phyloP scores from a whole-genome alignment of 1,140 invertebrate genomes.

The Hylaeus anthracinus region DNA sequence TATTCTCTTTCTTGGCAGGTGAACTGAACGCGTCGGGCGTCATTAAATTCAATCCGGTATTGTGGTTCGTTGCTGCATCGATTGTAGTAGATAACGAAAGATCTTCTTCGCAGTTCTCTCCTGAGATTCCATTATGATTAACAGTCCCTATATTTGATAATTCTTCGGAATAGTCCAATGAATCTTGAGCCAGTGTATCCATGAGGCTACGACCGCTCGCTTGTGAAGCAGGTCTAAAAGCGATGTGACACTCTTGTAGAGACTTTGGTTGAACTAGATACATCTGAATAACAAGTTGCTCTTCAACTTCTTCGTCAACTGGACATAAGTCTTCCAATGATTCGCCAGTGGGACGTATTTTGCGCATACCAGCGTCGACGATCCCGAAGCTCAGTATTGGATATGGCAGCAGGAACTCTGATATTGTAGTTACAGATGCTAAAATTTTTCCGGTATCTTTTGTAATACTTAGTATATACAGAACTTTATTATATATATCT shows the following conservation, averaged over 20 bases:
- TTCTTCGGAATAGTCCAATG: slow-evolving; percentile 74
- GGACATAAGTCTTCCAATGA: slow-evolving; percentile 77
- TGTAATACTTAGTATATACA: slow-evolving; percentile 89
- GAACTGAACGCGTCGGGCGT: slow-evolving; percentile 94
- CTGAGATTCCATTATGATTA: slow-evolving; percentile 79
- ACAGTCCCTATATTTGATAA: slow-evolving; percentile 67
- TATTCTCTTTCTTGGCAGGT: slow-evolving; percentile 80
- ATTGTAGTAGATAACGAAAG: slow-evolving; percentile 67
- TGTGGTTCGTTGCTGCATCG: slow-evolving; percentile 71
- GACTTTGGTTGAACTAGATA: slow-evolving; percentile 94
- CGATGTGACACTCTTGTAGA: slow-evolving; percentile 91
- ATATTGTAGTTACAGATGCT: slow-evolving; percentile 85
- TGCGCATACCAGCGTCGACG: slow-evolving; percentile 85
- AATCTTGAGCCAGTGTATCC: slow-evolving; percentile 72
- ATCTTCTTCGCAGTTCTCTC: slow-evolving; percentile 81
- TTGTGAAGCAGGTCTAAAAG: slow-evolving; percentile 84
- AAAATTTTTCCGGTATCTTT: slow-evolving; percentile 81
- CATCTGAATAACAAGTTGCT: slow-evolving; percentile 85
- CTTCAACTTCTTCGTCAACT: slow-evolving; percentile 75
- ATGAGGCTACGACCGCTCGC: slow-evolving; percentile 60
- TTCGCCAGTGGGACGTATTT: slow-evolving; percentile 72
- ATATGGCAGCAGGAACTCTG: slow-evolving; percentile 91
- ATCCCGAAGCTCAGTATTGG: slow-evolving; percentile 93
- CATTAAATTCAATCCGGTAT: slow-evolving; percentile 85
- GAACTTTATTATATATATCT: slow-evolving; percentile 88